Conservation (phyloP, 2,888 invertebrate species). For the Adelognathus sp. region DNA sequence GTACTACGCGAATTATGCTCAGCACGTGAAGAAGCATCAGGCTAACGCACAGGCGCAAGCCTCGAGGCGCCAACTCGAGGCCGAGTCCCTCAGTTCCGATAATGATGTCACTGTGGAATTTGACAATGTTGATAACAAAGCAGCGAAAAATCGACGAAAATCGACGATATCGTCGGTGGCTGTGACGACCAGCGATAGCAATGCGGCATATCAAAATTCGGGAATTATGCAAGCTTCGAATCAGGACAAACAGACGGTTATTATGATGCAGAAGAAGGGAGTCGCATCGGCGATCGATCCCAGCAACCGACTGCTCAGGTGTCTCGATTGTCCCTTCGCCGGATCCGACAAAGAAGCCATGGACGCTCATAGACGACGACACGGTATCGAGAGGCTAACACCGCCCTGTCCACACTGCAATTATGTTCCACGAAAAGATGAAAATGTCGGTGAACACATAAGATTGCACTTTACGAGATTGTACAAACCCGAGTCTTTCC, state of each 20-base stretch:
- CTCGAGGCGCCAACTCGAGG: slow-evolving; percentile 81
- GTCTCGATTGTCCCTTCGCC: slow-evolving; percentile 74
- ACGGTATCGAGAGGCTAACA: slow-evolving; percentile 76
- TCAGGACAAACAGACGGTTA: slow-evolving; percentile 74
- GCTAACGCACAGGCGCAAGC: slow-evolving; percentile 87
- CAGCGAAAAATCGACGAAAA: slow-evolving; percentile 53
- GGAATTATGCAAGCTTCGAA: slow-evolving; percentile 70
- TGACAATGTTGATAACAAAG: neutral
- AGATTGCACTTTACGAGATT: slow-evolving; percentile 75
- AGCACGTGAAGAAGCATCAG: slow-evolving; percentile 91
- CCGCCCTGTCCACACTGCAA: slow-evolving; percentile 78
- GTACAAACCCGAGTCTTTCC: slow-evolving; percentile 77
- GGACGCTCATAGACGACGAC: slow-evolving; percentile 75
- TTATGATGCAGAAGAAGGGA: slow-evolving; percentile 72
- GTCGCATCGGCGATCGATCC: slow-evolving; percentile 56
- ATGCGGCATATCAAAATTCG: neutral
- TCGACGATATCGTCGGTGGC: slow-evolving; percentile 48
- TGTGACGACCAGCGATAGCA: slow-evolving; percentile 8
- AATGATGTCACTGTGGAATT: slow-evolving; percentile 48
- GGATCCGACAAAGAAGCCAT: slow-evolving; percentile 72
- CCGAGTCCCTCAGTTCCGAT: slow-evolving; percentile 75
- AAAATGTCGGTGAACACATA: slow-evolving; percentile 74
- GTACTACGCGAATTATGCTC: slow-evolving; percentile 91
- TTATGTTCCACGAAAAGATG: slow-evolving; percentile 77
- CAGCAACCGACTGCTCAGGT: slow-evolving; percentile 64